Percentiles rank a stretch among this genome's conserved stretches.
Evolutionary conservation across 2,888 invertebrate genomes (phyloP).

Genomic region (Ectemnius cavifrons): DNA sequence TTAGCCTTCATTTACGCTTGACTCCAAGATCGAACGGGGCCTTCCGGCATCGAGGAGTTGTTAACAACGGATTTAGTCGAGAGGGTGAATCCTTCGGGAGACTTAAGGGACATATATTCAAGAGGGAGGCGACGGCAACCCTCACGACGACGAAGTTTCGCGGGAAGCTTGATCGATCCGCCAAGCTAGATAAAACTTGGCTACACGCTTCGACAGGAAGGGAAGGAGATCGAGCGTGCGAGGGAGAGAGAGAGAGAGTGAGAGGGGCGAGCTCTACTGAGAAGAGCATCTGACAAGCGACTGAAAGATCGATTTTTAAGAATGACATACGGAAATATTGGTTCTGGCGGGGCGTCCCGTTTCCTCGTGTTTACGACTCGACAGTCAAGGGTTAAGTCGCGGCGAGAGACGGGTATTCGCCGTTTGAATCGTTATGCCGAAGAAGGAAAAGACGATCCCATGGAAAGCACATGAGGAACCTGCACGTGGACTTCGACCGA

Average conservation of each 20-base stretch:
- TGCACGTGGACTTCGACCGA: background rate
- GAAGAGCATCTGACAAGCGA: background rate
- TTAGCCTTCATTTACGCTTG: background rate
- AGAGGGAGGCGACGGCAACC: background rate
- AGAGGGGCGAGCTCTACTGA: background rate
- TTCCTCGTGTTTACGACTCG: conserved; percentile 26
- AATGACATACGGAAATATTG: conserved; percentile 23
- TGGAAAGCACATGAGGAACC: background rate
- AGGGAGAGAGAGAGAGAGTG: conserved; percentile 2
- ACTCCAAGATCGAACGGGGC: background rate
- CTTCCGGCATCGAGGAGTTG: background rate
- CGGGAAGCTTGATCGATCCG: conserved; percentile 3
- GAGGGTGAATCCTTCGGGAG: background rate
- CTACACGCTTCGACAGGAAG: background rate
- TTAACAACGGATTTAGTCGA: conserved; percentile 5
- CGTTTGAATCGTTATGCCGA: background rate
- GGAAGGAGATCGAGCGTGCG: background rate
- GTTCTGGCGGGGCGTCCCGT: conserved; percentile 17
- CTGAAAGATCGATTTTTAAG: conserved; percentile 40
- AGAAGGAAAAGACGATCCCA: background rate
- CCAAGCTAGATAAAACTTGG: conserved; percentile 4
- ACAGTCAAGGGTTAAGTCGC: conserved; percentile 30
- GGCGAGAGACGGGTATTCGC: conserved; percentile 17
- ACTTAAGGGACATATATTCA: conserved; percentile 1
- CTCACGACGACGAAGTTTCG: background rate